phyloP scores from a whole-genome alignment of 2,797 vertebrate species.

The Sebastes nivosus region DNA sequence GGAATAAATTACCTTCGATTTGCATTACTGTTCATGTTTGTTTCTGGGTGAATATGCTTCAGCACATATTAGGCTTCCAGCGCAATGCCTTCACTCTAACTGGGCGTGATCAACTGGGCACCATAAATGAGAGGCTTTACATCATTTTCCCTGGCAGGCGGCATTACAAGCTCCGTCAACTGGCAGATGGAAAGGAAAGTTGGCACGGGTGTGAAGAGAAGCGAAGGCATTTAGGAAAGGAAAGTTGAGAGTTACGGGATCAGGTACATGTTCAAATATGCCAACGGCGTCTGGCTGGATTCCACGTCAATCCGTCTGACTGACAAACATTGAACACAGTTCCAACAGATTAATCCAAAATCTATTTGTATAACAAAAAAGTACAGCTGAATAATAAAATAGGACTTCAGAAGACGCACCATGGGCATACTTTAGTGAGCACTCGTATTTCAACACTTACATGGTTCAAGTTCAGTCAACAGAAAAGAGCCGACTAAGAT shows the following conservation, averaged over 20 bases:
- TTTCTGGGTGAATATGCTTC: slow-evolving; percentile 26
- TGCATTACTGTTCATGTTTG: slow-evolving; percentile 30
- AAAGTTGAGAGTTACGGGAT: slow-evolving; percentile 26
- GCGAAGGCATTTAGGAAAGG: slow-evolving; percentile 37
- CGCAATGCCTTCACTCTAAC: slow-evolving; percentile 38
- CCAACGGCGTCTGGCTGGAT: slow-evolving; percentile 21
- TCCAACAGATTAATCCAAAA: not conserved
- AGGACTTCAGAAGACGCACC: not conserved
- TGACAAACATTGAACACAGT: slow-evolving; percentile 8
- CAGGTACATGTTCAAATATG: slow-evolving; percentile 54
- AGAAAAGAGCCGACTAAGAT: slow-evolving; percentile 39
- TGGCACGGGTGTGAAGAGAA: slow-evolving; percentile 48
- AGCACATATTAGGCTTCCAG: slow-evolving; percentile 26
- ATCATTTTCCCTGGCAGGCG: slow-evolving; percentile 69
- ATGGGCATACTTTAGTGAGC: not conserved
- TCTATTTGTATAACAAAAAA: not conserved
- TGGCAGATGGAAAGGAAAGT: slow-evolving; percentile 66
- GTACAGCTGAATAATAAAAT: not conserved
- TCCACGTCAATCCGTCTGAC: slow-evolving; percentile 12
- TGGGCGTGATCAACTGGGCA: slow-evolving; percentile 64
- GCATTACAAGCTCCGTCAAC: slow-evolving; percentile 53
- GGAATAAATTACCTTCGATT: slow-evolving; percentile 22
- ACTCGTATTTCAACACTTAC: not conserved
- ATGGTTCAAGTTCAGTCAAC: slow-evolving; percentile 10
- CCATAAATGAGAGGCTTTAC: slow-evolving; percentile 73